phyloP scores from a whole-genome alignment of 2,888 invertebrate genomes.

The Nomada flava region DNA sequence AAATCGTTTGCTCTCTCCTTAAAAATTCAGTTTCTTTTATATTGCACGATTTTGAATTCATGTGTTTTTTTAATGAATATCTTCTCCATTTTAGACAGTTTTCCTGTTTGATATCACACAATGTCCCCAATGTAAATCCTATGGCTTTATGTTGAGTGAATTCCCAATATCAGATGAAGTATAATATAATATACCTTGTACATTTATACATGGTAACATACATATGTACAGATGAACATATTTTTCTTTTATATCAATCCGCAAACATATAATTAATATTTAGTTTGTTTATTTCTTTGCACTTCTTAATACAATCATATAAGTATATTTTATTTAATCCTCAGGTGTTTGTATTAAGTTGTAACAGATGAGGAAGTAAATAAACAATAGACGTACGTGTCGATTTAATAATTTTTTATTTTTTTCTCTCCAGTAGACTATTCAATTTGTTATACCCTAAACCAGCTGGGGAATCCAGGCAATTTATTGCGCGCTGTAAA shows the following conservation, averaged over 20 bases:
- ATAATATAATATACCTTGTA: not conserved
- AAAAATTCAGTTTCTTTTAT: not conserved
- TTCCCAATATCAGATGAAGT: slow-evolving; percentile 19
- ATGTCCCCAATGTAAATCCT: slow-evolving; percentile 84
- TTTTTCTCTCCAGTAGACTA: not conserved
- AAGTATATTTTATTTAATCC: not conserved
- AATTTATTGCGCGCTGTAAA: not conserved
- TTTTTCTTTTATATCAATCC: not conserved
- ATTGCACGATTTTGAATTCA: not conserved
- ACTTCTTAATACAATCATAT: not conserved
- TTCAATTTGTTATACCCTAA: not conserved
- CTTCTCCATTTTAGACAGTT: slow-evolving; percentile 83
- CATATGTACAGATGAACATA: not conserved
- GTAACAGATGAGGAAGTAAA: not conserved
- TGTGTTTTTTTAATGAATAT: not conserved
- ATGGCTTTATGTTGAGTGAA: slow-evolving; percentile 67
- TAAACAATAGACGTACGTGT: not conserved
- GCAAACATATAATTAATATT: not conserved
- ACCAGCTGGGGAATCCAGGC: slow-evolving; percentile 46
- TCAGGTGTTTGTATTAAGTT: slow-evolving; percentile 3
- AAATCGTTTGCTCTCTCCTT: slow-evolving; percentile 54
- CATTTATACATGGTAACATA: not conserved
- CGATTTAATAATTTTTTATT: slow-evolving; percentile 24
- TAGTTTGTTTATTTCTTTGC: not conserved
- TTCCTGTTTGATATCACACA: slow-evolving; percentile 85